Evolutionary conservation across 2,113 vertebrate genomes (phyloP).

Genomic region (Daubentonia madagascariensis): DNA sequence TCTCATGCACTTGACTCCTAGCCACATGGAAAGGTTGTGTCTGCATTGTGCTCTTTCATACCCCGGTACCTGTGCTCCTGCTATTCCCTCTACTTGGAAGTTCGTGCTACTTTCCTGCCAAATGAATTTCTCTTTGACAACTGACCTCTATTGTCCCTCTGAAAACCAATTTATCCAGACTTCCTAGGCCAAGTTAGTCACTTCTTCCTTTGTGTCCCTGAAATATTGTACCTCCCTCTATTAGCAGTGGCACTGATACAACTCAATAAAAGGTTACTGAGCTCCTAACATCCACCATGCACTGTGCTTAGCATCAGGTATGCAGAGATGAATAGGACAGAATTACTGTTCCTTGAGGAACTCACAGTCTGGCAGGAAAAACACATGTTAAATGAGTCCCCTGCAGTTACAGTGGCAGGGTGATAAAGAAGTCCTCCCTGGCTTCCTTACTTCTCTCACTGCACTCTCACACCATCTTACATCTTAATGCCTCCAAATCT

Average conservation of each 20-base stretch:
- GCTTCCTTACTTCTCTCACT: background rate
- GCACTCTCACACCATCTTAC: background rate
- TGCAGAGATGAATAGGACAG: background rate
- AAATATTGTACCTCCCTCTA: background rate
- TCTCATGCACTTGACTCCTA: background rate
- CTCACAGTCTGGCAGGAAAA: background rate
- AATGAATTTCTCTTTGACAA: slow-evolving; percentile 1
- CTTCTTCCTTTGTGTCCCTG: background rate
- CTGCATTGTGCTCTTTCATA: background rate
- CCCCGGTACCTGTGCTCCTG: background rate
- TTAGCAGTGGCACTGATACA: background rate
- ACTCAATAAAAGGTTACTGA: background rate
- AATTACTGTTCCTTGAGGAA: background rate
- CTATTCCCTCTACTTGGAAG: background rate
- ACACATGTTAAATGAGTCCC: background rate
- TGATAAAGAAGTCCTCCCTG: background rate
- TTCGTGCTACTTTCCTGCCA: background rate
- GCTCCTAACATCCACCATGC: background rate
- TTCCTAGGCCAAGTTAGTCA: background rate
- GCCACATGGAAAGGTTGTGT: background rate
- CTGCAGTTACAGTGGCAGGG: background rate
- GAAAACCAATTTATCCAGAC: background rate
- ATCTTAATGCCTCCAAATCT: background rate
- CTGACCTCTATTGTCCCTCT: background rate
- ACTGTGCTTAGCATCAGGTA: background rate